Base-by-base conservation (phyloP, 2,113 vertebrate genomes). In the Emydura subglobosa region DNA sequence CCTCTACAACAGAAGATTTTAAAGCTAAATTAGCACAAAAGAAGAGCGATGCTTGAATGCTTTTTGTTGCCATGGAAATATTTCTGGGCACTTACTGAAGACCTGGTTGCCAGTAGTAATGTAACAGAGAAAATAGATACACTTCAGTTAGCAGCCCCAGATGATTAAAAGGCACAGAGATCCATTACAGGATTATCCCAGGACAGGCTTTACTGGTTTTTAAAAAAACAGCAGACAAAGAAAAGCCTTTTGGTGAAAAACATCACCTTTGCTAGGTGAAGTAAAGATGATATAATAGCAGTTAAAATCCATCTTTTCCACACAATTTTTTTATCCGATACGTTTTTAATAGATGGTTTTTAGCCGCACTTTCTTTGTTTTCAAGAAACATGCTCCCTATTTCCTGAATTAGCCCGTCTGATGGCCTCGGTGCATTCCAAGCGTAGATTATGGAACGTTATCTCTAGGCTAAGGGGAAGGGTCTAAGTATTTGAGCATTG, bases 1-100 rank as follows among this genome's bases (percentile, higher is more conserved):
- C 95, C 94, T 97, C 91, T 94, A 98, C 98, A 98, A 98, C 96
- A 97, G 96, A 96, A 95, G 98, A 98, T 98, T 98, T 98, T 98
- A 97, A 96, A 97, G 97, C 97, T 98, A 98, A 98, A 98, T 98
- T 98, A 98, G 97, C 97, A 97, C 98, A 97, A 98, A 98, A 97
- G 96, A 98, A 97, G 97, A 97, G 96, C 94, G 93, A 97, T 97
- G 96, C 97, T 87, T 96, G 96, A 98, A 98, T 98, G 98, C 98
- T 98, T 98, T 98, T 98, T 98, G 98, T 98, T 98, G 97, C 98
- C 98, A 99, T 98, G 98, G 98, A 97, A 98, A 98, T 98, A 97
- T 96, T 98, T 98, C 98, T 98, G 97, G 98, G 98, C 97, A 97
- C 97, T 98, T 98, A 97, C 97, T 97, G 95, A 98, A 97, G 97